Evolutionary conservation across 37 sponge, comb jelly and placozoan species (phyloP).

Genomic region (Geodia barretti): DNA sequence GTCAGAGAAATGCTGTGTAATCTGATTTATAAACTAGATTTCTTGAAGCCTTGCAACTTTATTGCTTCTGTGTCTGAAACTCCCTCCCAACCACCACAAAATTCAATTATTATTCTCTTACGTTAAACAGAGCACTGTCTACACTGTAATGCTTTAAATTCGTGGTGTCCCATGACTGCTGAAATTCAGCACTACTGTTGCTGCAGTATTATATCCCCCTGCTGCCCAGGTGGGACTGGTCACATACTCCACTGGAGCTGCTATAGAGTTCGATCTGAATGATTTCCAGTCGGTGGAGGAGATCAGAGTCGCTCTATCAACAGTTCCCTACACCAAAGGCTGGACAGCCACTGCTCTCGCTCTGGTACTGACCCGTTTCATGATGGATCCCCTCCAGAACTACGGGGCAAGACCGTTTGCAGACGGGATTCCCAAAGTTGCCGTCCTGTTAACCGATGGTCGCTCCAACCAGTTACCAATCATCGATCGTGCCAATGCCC

Average conservation of each 20-base stretch:
- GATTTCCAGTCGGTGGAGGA: conserved; percentile 25
- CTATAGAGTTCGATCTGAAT: conserved; percentile 44
- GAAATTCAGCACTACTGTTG: no score
- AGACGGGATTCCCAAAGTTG: conserved; percentile 77
- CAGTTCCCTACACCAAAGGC: conserved; percentile 49
- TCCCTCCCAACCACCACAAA: no score
- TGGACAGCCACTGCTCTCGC: conserved; percentile 73
- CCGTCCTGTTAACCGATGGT: conserved; percentile 88
- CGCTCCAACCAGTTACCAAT: conserved; percentile 66
- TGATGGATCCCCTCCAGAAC: conserved; percentile 14
- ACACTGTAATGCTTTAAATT: no score
- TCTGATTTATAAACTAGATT: no score
- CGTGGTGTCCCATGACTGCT: no score
- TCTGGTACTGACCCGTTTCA: conserved; percentile 30
- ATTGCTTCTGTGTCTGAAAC: no score
- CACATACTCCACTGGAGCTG: conserved; percentile 57
- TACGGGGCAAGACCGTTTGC: conserved; percentile 78
- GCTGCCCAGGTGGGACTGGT: conserved; percentile 68
- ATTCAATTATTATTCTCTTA: no score
- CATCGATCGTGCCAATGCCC: conserved; percentile 13
- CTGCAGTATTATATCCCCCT: conserved; percentile 34
- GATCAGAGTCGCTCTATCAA: background rate
- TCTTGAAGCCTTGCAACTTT: no score
- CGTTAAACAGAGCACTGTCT: no score
- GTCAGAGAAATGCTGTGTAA: no score